Evolutionary conservation across 2,113 vertebrate genomes (phyloP), one percentile per base, ranked within the genome.

Genomic region (Machaerirhynchus nigripectus): DNA sequence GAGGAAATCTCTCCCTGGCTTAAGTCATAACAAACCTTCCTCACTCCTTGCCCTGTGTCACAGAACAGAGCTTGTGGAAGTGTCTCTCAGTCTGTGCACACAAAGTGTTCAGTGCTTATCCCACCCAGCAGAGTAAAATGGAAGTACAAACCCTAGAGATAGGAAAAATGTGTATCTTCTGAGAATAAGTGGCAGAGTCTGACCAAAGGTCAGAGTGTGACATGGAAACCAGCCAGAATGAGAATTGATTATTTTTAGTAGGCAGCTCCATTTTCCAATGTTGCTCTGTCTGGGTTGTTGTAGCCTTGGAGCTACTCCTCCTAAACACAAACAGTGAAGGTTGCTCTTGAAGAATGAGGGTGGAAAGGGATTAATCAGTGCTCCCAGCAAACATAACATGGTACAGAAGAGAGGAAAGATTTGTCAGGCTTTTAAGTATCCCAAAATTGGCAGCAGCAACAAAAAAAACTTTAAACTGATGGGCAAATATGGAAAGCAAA

Each of bases 401-500:
- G n/a, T 70, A 50, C 56, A 75, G 73, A 84, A 93, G 73, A 92
- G 44, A 64, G 21, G 47, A 90, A 89, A 78, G 95, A 95, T 90
- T 88, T 92, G 26, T 71, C 56, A n/a, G 44, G 64, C 71, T 95
- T 95, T 92, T 81, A 93, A 90, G 83, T 70, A 89, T 60, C 52
- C 80, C 78, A 83, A 93, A 96, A 83, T 84, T 94, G 93, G 84
- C 82, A 94, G 68, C 64, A 95, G 76, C 78, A 81, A 89, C 85
- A 92, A 68, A 89, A 76, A 96, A 91, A 86, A 33, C 22, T 52
- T 89, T 65, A 92, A 91, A 95, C 33, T 86, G 60, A 84, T 90
- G 68, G 70, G 31, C 92, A 92, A 95, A 90, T 81, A 78, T 37
- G 64, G 93, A 96, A 96, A 91, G 42, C 37, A 95, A 95, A 95